phyloP scores from a whole-genome alignment of 2,113 vertebrate species.

The Nothobranchius furzeri region DNA sequence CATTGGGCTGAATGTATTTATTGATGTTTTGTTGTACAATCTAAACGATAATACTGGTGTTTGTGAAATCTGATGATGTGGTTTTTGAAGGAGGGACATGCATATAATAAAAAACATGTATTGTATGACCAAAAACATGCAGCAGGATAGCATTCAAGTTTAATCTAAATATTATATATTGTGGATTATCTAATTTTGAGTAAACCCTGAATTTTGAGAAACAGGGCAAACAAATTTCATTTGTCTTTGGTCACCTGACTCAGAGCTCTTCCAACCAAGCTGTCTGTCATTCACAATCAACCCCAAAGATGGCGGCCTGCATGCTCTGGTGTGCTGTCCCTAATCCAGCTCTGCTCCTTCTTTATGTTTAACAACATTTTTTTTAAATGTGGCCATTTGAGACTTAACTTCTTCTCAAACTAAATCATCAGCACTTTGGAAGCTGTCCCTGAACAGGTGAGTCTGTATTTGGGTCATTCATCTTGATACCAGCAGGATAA shows the following conservation, averaged over 20 bases:
- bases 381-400: neutral
- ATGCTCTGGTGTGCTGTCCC: neutral
- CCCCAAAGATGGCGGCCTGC: neutral
- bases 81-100: too few species aligned
- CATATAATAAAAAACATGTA: too few species aligned
- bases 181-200: too few species aligned
- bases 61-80: too few species aligned
- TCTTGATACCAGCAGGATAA: neutral
- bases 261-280: neutral
- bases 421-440: neutral
- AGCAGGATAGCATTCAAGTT: too few species aligned
- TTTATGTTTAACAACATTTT: too few species aligned
- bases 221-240: neutral
- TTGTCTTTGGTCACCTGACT: neutral
- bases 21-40: too few species aligned
- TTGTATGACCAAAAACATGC: too few species aligned
- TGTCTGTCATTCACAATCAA: constrained; percentile 8
- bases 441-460: constrained; percentile 2
- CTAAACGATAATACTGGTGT: too few species aligned
- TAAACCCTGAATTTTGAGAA: too few species aligned
- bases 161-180: too few species aligned
- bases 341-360: neutral
- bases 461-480: neutral
- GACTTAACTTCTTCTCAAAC: neutral
- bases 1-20: too few species aligned